These are phyloP conservation scores for Thereva nobilitata DNA, from an alignment of 2,888 invertebrate genomes.

Conservation along the genomic window DNA sequence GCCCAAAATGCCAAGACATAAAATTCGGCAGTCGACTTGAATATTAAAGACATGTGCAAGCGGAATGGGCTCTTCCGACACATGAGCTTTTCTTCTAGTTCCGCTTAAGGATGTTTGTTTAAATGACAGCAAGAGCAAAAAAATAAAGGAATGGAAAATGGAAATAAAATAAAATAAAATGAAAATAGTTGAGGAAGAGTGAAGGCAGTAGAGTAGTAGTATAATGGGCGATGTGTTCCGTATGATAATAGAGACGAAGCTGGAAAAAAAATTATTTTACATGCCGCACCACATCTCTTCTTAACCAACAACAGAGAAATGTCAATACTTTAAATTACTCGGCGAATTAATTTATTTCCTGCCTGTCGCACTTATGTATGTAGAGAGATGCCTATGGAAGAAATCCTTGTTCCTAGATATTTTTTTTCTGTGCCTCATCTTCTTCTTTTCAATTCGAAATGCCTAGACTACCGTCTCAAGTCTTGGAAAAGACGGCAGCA, in stretches of 20 bases:
- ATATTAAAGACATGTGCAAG: conserved; percentile 28
- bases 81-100: conserved; percentile 13
- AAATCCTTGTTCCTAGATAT: no score
- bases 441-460: no score
- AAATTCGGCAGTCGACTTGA: conserved; percentile 31
- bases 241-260: neutral
- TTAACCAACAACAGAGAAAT: conserved; percentile 13
- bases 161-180: conserved; percentile 22
- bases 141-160: neutral
- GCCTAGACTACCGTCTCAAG: neutral
- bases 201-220: no score
- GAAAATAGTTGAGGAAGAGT: conserved; percentile 26
- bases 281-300: conserved; percentile 26
- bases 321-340: conserved; percentile 33
- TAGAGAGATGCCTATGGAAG: no score
- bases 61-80: conserved; percentile 20
- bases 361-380: conserved; percentile 27
- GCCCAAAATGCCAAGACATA: conserved; percentile 33
- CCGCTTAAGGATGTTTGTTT: conserved; percentile 19
- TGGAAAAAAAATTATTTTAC: conserved; percentile 19
- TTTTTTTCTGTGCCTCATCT: no score
- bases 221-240: no score
- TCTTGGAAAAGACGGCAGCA: conserved; percentile 15
- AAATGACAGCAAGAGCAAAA: conserved; percentile 28
- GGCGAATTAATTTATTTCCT: conserved; percentile 35